Evolutionary conservation across 2,888 invertebrate genomes (phyloP).

Genomic region (Odontocolon sp.): DNA sequence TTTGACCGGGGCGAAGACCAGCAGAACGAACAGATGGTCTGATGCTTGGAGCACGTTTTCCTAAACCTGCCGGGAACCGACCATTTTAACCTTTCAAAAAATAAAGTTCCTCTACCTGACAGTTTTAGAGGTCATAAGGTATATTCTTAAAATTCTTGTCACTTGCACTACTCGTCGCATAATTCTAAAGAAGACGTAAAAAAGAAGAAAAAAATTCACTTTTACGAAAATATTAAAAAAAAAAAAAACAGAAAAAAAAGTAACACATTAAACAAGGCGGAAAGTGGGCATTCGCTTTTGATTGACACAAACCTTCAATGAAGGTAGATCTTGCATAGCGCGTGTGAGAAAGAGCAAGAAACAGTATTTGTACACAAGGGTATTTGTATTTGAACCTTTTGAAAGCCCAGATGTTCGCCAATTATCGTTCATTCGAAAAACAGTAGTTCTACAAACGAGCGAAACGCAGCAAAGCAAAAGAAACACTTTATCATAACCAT

Average conservation of each 20-base stretch:
- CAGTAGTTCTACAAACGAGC: conserved; percentile 34
- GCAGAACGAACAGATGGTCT: not conserved
- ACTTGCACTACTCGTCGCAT: not conserved
- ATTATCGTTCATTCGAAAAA: conserved; percentile 43
- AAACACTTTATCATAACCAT: too few relatives aligned
- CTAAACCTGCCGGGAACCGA: not conserved
- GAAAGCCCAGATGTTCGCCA: not conserved
- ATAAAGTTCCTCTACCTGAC: not conserved
- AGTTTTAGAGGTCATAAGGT: not conserved
- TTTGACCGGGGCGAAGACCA: not conserved
- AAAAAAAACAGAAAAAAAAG: not conserved
- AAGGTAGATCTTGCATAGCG: not conserved
- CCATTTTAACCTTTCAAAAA: not conserved
- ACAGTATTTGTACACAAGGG: too few relatives aligned
- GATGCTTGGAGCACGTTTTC: not conserved
- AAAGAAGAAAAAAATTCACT: not conserved
- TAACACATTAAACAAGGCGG: conserved; percentile 1
- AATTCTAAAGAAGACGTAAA: not conserved
- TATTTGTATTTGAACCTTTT: too few relatives aligned
- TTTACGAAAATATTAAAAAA: not conserved
- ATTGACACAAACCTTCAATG: not conserved
- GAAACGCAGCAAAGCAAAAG: conserved; percentile 1
- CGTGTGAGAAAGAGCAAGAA: conserved; percentile 7
- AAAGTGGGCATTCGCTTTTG: conserved; percentile 3
- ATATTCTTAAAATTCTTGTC: not conserved